Percentiles rank a stretch among this genome's conserved stretches.
Evolutionary conservation across 2,797 vertebrate species (phyloP).

Genomic region (Cossypha caffra): DNA sequence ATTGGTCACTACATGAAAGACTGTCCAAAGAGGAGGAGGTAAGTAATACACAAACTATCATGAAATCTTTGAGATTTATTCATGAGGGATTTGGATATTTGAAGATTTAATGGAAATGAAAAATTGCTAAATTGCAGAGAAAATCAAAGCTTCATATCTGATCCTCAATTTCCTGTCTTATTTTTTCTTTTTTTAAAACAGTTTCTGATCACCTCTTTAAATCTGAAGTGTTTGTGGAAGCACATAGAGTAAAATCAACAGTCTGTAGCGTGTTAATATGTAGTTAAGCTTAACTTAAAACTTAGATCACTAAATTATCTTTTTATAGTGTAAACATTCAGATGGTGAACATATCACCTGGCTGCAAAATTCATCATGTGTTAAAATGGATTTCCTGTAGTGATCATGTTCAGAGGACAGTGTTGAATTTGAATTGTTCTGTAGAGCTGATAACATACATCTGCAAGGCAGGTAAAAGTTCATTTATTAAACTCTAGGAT

Average conservation of each 20-base stretch:
- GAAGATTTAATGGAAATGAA: not conserved
- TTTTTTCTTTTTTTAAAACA: not conserved
- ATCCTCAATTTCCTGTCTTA: not conserved
- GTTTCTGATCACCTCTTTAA: not conserved
- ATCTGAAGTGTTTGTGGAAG: not conserved
- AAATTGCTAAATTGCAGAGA: not conserved
- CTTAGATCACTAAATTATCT: not conserved
- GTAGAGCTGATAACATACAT: not conserved
- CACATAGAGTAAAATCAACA: not conserved
- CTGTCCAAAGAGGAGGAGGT: conserved; percentile 98
- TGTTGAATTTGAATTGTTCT: not conserved
- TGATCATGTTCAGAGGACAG: not conserved
- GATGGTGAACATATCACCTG: not conserved
- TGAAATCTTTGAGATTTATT: not conserved
- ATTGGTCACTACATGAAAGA: conserved; percentile 99
- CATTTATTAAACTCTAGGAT: not conserved
- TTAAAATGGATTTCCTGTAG: not conserved
- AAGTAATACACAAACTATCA: not conserved
- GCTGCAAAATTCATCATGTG: not conserved
- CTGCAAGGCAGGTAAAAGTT: not conserved
- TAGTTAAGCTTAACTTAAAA: not conserved
- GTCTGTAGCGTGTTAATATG: not conserved
- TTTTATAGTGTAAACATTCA: not conserved
- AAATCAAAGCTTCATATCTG: not conserved
- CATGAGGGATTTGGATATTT: not conserved